Evolutionary conservation across 2,888 invertebrate species (phyloP), one percentile per base, ranked within the genome.

Genomic region (Sceliomorpha sp.): DNA sequence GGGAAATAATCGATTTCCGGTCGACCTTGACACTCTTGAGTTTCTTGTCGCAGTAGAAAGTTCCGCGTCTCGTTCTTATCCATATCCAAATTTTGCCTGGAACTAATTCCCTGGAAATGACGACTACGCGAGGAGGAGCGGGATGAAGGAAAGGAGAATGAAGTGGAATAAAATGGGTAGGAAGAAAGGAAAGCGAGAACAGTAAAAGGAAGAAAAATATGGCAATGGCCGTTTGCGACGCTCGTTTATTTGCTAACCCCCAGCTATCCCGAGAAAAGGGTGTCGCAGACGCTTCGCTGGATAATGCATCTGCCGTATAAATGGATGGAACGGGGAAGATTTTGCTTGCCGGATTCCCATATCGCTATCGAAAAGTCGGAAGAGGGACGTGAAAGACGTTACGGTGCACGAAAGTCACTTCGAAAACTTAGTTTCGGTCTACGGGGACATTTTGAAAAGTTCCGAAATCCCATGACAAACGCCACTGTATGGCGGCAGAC

Each of bases 301-400:
- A 74, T 79, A 80, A 81, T 79, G 78, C 74, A 73, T 76, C 75
- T 60, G 47, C 48, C 69, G 75, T 74, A 75, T 74, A 73, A 80
- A 80, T 77, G 75, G 78, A 67, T 62, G 56, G 68, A 72, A 51
- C 39, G 66, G 56, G 62, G 36, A 26, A 26, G 32, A 59, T 67
- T 55, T 66, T 40, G 44, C 60, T 42, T 55, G 13, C 44, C 44
- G 51, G 75, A 70, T 63, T 73, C 70, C 74, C 73, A 67, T 76
- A 77, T 77, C 77, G 75, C 75, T 75, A 75, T 77, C 78, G 76
- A 72, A 56, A 78, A 80, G 75, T 75, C 75, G 70, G 31, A 68
- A 59, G 63, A 59, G 63, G 59, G 68, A 8, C 31, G 20, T 12
- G 36, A 5, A 48, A 42, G 14, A 36, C 20, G 50, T 59, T 51